phyloP scores from a whole-genome alignment of 2,888 invertebrate genomes.

The Polydrusus pterygomalis region DNA sequence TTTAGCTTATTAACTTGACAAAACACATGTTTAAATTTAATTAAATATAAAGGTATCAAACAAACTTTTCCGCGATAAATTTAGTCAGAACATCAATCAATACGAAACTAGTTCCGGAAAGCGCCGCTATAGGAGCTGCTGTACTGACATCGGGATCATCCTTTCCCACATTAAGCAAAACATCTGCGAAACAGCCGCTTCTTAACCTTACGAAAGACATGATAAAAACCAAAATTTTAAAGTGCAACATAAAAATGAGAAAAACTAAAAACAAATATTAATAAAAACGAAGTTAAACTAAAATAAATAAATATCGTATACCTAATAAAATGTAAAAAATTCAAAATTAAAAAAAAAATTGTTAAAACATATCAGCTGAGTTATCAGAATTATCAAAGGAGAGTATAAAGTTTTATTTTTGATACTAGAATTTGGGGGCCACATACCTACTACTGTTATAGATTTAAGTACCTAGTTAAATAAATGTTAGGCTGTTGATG shows the following conservation, averaged over 20 bases:
- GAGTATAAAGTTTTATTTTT: conserved; percentile 66
- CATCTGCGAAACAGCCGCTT: conserved; percentile 47
- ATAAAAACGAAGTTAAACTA: conserved; percentile 3
- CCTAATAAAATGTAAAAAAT: conserved; percentile 19
- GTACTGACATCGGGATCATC: conserved; percentile 47
- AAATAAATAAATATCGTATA: conserved; percentile 4
- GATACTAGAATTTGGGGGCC: conserved; percentile 66
- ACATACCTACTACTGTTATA: conserved; percentile 59
- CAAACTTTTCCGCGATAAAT: not conserved
- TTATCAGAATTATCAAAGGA: conserved; percentile 56
- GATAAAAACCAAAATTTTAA: conserved; percentile 40
- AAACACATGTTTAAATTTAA: conserved; percentile 6
- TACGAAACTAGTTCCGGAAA: conserved; percentile 31
- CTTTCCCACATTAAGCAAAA: conserved; percentile 42
- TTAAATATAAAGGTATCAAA: not conserved
- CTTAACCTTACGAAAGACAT: conserved; percentile 39
- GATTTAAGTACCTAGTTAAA: conserved; percentile 56
- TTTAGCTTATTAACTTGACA: not conserved
- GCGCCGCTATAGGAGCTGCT: conserved; percentile 28
- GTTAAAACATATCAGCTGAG: conserved; percentile 59
- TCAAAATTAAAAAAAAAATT: conserved; percentile 26
- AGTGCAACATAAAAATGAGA: conserved; percentile 47
- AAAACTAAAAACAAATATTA: conserved; percentile 44
- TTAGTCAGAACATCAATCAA: conserved; percentile 33
- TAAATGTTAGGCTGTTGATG: conserved; percentile 63